Conservation (phyloP, 2,888 invertebrate species). For the Dioctria rufipes region DNA sequence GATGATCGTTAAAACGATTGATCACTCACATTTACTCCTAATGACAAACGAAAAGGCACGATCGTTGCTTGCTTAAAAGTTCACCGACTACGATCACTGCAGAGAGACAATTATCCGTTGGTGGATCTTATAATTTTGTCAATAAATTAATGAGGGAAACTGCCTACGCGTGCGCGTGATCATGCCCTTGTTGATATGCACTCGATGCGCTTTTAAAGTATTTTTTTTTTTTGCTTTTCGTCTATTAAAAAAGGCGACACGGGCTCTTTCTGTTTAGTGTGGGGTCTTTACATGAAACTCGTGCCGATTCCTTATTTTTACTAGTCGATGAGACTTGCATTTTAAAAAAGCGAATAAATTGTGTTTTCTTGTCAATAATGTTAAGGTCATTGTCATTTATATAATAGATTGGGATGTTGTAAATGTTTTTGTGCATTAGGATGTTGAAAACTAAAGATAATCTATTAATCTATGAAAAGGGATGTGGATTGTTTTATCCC, state of each 20-base stretch:
- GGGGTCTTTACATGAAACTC: slow-evolving; percentile 58
- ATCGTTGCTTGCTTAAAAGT: slow-evolving; percentile 17
- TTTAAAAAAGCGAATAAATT: background rate
- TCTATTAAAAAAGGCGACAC: slow-evolving; percentile 34
- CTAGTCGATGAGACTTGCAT: background rate
- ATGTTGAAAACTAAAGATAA: no score
- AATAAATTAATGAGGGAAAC: slow-evolving; percentile 57
- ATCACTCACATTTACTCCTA: slow-evolving; percentile 38
- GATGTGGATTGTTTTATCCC: no score
- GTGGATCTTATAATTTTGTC: slow-evolving; percentile 58
- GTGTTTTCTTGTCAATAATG: no score
- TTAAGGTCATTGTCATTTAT: no score
- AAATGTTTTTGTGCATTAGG: no score
- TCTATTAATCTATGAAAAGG: no score
- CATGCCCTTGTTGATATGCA: slow-evolving; percentile 42
- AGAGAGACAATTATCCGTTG: slow-evolving; percentile 40
- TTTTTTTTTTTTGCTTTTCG: slow-evolving; percentile 1
- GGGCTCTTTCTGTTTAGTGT: slow-evolving; percentile 50
- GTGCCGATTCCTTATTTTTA: slow-evolving; percentile 55
- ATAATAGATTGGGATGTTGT: no score
- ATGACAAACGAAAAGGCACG: slow-evolving; percentile 30
- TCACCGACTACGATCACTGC: slow-evolving; percentile 5
- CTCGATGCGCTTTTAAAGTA: background rate
- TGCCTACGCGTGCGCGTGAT: slow-evolving; percentile 56
- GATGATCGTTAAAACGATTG: slow-evolving; percentile 29